These are phyloP conservation scores for Chaetophractus vellerosus DNA, from an alignment of 2,797 vertebrate species.

Conservation along the genomic window DNA sequence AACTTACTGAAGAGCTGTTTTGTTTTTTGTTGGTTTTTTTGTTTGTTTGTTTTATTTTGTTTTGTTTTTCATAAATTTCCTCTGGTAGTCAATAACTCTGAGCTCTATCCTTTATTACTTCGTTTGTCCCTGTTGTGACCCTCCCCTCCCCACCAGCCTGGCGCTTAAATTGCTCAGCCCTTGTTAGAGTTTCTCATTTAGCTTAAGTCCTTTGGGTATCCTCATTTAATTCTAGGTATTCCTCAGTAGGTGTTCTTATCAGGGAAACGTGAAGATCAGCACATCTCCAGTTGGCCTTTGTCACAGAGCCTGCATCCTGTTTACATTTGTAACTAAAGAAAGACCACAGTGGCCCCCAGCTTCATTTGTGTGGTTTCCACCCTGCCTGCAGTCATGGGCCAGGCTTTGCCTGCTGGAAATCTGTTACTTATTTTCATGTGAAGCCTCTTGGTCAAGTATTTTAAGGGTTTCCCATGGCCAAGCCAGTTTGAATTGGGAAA, in stretches of 20 bases:
- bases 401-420: not conserved
- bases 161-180: not conserved
- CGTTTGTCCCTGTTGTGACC: not conserved
- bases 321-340: not conserved
- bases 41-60: no score
- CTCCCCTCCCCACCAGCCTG: not conserved
- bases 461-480: conserved; percentile 48
- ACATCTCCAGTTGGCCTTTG: not conserved
- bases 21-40: not conserved
- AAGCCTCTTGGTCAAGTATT: conserved; percentile 49
- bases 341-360: not conserved
- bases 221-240: not conserved
- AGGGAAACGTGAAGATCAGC: not conserved
- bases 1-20: not conserved
- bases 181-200: not conserved
- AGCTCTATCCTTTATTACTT: not conserved
- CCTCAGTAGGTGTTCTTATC: not conserved
- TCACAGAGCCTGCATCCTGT: not conserved
- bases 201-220: not conserved
- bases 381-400: not conserved
- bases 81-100: not conserved
- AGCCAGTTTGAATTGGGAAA: not conserved
- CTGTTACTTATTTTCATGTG: not conserved
- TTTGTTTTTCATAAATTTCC: not conserved
- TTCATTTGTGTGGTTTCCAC: not conserved